These are phyloP conservation scores for Rhynchotus rufescens DNA, from an alignment of 2,797 vertebrate genomes.

Conservation along the genomic window DNA sequence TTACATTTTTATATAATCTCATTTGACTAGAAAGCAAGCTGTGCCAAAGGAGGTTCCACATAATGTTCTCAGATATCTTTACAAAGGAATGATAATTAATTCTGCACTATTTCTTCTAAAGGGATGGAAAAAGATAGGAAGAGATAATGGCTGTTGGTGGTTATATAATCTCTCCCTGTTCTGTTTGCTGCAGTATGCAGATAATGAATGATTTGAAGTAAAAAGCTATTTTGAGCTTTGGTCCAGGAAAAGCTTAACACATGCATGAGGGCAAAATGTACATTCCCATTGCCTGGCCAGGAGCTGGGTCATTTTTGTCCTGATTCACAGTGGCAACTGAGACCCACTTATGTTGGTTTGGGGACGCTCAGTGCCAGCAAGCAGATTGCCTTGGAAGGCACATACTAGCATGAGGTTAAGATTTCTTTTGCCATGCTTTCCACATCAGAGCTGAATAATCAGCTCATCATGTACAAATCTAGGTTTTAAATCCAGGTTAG, in stretches of 20 bases:
- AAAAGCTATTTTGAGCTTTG: constrained; percentile 6
- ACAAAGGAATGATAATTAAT: constrained; percentile 48
- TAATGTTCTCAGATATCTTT: constrained; percentile 45
- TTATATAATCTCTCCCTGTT: constrained; percentile 20
- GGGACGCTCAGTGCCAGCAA: constrained; percentile 19
- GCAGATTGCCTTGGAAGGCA: constrained; percentile 41
- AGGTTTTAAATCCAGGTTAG: neutral
- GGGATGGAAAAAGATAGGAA: constrained; percentile 14
- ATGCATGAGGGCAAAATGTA: neutral
- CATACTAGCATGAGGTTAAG: neutral
- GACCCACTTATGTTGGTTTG: neutral
- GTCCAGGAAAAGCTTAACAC: constrained; percentile 20
- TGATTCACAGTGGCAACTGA: constrained; percentile 50
- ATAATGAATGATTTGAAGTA: constrained; percentile 30
- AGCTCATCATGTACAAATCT: neutral
- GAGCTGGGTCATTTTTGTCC: constrained; percentile 17
- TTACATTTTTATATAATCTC: constrained; percentile 36
- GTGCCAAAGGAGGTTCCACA: constrained; percentile 15
- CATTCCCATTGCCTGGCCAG: neutral
- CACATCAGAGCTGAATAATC: constrained; percentile 4
- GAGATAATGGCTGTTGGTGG: neutral
- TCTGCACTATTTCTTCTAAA: constrained; percentile 48
- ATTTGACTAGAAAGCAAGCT: constrained; percentile 46
- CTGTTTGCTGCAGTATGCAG: neutral
- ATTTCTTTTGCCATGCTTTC: neutral